Percentiles rank a stretch among this genome's conserved stretches.
These are phyloP conservation scores for Monomorium pharaonis DNA, from an alignment of 1,140 invertebrate genomes.

Conservation along the genomic window DNA sequence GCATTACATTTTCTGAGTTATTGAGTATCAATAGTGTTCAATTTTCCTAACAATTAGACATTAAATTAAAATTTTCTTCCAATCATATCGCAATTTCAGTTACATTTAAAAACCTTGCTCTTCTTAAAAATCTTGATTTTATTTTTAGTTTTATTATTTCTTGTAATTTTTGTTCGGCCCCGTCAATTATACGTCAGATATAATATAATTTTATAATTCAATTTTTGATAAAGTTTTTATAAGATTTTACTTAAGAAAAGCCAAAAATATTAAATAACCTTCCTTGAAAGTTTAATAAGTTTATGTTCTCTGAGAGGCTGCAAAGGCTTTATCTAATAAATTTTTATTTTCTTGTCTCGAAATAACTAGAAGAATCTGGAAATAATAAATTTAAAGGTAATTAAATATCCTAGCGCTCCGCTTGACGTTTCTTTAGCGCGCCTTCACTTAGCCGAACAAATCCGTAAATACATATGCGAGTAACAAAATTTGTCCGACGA, in stretches of 20 bases:
- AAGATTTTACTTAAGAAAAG: background rate
- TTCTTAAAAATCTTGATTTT: no score
- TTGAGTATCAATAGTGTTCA: background rate
- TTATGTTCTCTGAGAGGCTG: background rate
- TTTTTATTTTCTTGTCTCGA: background rate
- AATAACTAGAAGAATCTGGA: background rate
- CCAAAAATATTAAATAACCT: background rate
- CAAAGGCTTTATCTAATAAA: slow-evolving; percentile 1
- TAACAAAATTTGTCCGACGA: background rate
- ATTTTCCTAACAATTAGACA: background rate
- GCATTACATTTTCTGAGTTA: background rate
- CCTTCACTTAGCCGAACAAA: background rate
- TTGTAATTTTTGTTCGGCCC: background rate
- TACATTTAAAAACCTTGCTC: no score
- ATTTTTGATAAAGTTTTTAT: background rate
- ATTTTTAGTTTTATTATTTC: background rate
- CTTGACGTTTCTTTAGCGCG: background rate
- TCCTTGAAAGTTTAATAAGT: background rate
- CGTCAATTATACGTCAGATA: background rate
- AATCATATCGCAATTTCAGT: no score
- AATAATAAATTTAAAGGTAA: background rate
- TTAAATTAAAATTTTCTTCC: background rate
- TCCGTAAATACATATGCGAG: background rate
- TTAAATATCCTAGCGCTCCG: background rate
- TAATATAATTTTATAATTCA: background rate